Evolutionary conservation across 1,140 invertebrate genomes (phyloP).

Genomic region (Megalopta genalis): DNA sequence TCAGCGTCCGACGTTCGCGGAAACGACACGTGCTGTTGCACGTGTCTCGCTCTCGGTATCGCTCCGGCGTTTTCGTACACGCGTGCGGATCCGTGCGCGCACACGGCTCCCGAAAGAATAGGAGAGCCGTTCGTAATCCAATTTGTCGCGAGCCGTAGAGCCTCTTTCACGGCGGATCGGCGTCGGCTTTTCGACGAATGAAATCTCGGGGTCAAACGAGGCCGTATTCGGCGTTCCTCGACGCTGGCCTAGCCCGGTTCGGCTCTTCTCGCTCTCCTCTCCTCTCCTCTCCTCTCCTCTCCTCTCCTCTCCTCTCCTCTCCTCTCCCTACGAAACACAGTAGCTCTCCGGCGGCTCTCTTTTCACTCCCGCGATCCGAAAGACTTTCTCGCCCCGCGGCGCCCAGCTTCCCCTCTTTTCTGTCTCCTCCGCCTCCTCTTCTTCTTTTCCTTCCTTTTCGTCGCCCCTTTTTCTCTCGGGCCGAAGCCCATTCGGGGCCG

Average conservation of each 20-base stretch:
- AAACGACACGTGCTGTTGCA: slow-evolving; percentile 44
- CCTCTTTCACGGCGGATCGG: not conserved
- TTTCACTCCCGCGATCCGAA: slow-evolving; percentile 16
- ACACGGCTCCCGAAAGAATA: too few relatives aligned
- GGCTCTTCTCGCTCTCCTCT: not conserved
- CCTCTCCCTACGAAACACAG: slow-evolving; percentile 13
- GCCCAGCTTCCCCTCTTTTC: slow-evolving; percentile 14
- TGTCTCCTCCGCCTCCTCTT: slow-evolving; percentile 40
- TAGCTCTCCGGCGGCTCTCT: slow-evolving; percentile 6
- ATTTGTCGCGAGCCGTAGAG: slow-evolving; percentile 14
- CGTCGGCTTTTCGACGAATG: not conserved
- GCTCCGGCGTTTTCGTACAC: slow-evolving; percentile 5
- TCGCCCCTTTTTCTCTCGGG: slow-evolving; percentile 8
- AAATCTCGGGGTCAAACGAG: slow-evolving; percentile 27
- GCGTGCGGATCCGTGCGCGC: slow-evolving; percentile 25
- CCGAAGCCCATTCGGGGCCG: slow-evolving; percentile 11
- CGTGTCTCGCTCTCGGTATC: slow-evolving; percentile 33
- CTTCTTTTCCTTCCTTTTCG: slow-evolving; percentile 54
- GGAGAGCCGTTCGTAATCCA: slow-evolving; percentile 29
- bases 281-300: not conserved
- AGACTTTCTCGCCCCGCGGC: slow-evolving; percentile 31
- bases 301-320: not conserved
- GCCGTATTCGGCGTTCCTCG: not conserved
- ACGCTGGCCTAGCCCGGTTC: too few relatives aligned
- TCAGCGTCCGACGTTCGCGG: slow-evolving; percentile 31